Evolutionary conservation across 2,797 vertebrate genomes (phyloP).

Genomic region (Crocodylus rhombifer): DNA sequence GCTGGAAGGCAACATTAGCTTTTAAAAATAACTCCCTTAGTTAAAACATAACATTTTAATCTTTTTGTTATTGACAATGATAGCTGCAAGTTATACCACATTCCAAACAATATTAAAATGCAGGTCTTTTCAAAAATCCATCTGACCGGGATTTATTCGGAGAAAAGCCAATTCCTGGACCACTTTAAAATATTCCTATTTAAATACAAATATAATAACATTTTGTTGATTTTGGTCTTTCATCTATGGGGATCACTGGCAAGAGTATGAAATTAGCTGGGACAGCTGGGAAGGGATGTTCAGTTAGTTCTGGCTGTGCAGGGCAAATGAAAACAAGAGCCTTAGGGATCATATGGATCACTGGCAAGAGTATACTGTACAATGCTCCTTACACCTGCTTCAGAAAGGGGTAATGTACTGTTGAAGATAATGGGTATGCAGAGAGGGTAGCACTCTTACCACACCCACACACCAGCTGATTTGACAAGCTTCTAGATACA

Average conservation of each 20-base stretch:
- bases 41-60: background rate
- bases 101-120: background rate
- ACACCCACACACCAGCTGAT: background rate
- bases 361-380: background rate
- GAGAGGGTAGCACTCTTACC: background rate
- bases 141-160: background rate
- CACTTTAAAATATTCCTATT: background rate
- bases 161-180: background rate
- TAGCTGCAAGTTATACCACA: background rate
- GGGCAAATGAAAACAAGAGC: background rate
- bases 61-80: background rate
- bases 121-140: background rate
- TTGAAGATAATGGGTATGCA: background rate
- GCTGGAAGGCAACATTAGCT: background rate
- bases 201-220: background rate
- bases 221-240: background rate
- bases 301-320: background rate
- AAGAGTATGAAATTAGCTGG: rapidly evolving
- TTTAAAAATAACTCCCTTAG: background rate
- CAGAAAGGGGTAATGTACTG: background rate
- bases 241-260: background rate
- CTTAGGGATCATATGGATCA: background rate
- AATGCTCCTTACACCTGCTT: background rate
- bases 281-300: background rate
- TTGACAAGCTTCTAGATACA: background rate